phyloP scores from a whole-genome alignment of 2,113 vertebrate genomes.

The Sciurus niger region DNA sequence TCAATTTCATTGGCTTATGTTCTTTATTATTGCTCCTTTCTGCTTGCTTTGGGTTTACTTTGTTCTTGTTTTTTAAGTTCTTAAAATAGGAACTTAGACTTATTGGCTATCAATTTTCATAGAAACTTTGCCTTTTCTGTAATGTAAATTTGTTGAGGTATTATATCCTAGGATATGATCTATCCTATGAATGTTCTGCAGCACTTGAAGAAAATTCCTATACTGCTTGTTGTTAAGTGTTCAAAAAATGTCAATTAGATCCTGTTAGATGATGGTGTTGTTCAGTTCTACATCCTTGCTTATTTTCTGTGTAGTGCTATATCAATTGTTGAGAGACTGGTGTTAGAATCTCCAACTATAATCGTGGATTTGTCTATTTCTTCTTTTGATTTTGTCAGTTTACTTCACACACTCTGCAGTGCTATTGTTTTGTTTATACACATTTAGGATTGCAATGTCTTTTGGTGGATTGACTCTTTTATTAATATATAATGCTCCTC shows the following conservation, averaged over 20 bases:
- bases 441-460: constrained; percentile 39
- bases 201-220: constrained; percentile 50
- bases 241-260: constrained; percentile 39
- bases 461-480: constrained; percentile 23
- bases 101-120: not conserved
- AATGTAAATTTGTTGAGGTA: constrained; percentile 9
- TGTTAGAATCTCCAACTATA: constrained; percentile 40
- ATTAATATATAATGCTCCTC: constrained; percentile 39
- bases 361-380: constrained; percentile 55
- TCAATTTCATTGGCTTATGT: constrained; percentile 48
- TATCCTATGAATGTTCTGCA: constrained; percentile 32
- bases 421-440: constrained; percentile 43
- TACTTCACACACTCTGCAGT: constrained; percentile 1
- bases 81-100: constrained; percentile 17
- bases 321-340: not conserved
- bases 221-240: not conserved
- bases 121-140: constrained; percentile 1
- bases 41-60: constrained; percentile 46
- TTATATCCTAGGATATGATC: constrained; percentile 18
- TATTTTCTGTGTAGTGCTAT: constrained; percentile 57
- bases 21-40: constrained; percentile 31
- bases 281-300: not conserved
- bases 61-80: constrained; percentile 87
- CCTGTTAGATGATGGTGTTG: not conserved
- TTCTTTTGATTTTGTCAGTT: not conserved